A percentile compares a stretch with the other conserved stretches of the same genome.
These are phyloP conservation scores for Metellina segmentata DNA, from an alignment of 2,888 invertebrate species.

Conservation along the genomic window DNA sequence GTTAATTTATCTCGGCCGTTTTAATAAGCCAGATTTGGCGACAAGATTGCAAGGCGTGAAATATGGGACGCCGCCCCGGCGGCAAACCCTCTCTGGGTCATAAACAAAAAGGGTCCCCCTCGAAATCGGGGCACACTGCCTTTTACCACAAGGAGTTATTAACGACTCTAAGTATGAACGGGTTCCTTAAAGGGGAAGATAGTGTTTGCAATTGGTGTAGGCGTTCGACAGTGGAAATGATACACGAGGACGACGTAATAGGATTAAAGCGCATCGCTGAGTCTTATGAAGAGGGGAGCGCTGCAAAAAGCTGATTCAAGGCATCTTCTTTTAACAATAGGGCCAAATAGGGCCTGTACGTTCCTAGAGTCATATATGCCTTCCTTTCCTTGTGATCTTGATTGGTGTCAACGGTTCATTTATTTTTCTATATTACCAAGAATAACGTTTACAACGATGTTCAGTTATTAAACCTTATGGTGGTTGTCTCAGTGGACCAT, in stretches of 20 bases:
- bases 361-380: no score
- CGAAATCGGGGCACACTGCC: not conserved
- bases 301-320: no score
- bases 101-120: constrained; percentile 32
- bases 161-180: not conserved
- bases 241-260: not conserved
- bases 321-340: no score
- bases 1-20: constrained; percentile 51
- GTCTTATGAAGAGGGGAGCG: no score
- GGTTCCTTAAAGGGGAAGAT: not conserved
- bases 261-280: no score
- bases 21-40: constrained; percentile 62
- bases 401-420: no score
- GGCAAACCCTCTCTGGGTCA: not conserved
- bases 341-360: no score
- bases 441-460: no score
- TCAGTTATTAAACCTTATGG: no score
- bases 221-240: not conserved
- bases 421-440: no score
- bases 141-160: not conserved
- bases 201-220: not conserved
- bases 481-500: no score
- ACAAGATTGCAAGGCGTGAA: constrained; percentile 43
- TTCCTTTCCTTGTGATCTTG: no score
- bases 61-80: constrained; percentile 47